Conservation (phyloP, 2,888 invertebrate species). For the Drosophila bunnanda region DNA sequence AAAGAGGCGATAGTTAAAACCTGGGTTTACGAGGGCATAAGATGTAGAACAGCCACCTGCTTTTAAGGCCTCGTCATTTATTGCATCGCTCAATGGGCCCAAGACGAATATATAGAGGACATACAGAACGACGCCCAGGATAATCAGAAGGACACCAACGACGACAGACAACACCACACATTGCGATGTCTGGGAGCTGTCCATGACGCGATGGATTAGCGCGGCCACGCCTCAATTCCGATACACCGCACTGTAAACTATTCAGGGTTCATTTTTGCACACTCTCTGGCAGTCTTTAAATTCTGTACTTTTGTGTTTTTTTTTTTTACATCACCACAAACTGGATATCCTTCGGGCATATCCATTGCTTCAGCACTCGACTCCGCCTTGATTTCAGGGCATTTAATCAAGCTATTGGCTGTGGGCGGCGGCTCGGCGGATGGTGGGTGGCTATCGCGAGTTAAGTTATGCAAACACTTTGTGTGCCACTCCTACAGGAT, state of each 20-base stretch:
- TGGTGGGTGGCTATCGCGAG: constrained; percentile 30
- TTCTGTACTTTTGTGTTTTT: no score
- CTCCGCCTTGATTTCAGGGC: constrained; percentile 14
- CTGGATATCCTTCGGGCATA: constrained; percentile 7
- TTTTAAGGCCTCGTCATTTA: background rate
- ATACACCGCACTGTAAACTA: constrained; percentile 23
- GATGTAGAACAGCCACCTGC: background rate
- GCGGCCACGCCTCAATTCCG: constrained; percentile 55
- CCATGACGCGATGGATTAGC: constrained; percentile 37
- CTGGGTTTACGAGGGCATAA: background rate
- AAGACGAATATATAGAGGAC: constrained; percentile 9
- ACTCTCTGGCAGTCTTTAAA: constrained; percentile 4
- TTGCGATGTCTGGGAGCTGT: constrained; percentile 24
- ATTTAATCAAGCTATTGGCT: constrained; percentile 38
- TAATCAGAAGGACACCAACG: constrained; percentile 17
- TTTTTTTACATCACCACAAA: constrained; percentile 16
- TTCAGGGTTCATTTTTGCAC: constrained; percentile 5
- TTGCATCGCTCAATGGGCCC: background rate
- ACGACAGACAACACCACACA: constrained; percentile 33
- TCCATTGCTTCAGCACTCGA: constrained; percentile 22
- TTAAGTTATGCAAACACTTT: constrained; percentile 77
- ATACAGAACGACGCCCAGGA: constrained; percentile 9
- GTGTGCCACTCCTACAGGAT: constrained; percentile 74
- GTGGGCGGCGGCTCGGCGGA: constrained; percentile 1
- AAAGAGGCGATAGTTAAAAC: background rate